Conservation (phyloP, 1,140 invertebrate genomes). For the Pseudomyrmex concolor region DNA sequence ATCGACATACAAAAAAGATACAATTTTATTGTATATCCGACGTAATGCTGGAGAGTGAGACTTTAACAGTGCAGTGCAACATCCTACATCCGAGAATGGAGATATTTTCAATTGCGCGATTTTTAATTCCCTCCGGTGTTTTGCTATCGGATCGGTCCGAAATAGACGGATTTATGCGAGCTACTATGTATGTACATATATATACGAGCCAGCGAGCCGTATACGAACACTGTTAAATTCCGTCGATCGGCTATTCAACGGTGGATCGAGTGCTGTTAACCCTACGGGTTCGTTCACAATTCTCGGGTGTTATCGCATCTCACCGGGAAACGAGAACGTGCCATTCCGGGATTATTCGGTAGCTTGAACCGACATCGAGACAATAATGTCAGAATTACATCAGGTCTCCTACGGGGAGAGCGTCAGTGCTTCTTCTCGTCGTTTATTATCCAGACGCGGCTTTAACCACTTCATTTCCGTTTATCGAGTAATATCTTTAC, state of each 20-base stretch:
- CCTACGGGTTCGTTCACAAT: slow-evolving; percentile 67
- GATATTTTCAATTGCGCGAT: slow-evolving; percentile 35
- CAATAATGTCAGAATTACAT: slow-evolving; percentile 72
- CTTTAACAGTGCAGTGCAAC: not conserved
- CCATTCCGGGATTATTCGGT: slow-evolving; percentile 66
- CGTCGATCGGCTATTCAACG: slow-evolving; percentile 61
- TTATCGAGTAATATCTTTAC: not conserved
- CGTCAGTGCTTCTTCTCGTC: slow-evolving; percentile 27
- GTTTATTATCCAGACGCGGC: slow-evolving; percentile 16
- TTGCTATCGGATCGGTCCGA: slow-evolving; percentile 9
- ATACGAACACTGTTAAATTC: slow-evolving; percentile 60
- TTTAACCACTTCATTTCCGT: not conserved
- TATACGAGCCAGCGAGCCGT: not conserved
- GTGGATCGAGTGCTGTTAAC: slow-evolving; percentile 64
- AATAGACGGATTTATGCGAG: slow-evolving; percentile 56
- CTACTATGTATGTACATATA: not conserved
- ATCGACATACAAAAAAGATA: not conserved
- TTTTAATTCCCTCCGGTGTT: slow-evolving; percentile 57
- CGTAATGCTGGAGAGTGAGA: not conserved
- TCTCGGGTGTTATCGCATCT: slow-evolving; percentile 72
- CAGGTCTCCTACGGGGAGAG: slow-evolving; percentile 18
- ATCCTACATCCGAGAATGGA: not conserved
- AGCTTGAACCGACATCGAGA: slow-evolving; percentile 61
- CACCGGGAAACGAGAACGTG: slow-evolving; percentile 59
- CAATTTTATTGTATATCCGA: not conserved